A percentile compares a stretch with the other conserved stretches of the same genome.
phyloP scores from a whole-genome alignment of 2,113 vertebrate species.

The Muntiacus muntjak region DNA sequence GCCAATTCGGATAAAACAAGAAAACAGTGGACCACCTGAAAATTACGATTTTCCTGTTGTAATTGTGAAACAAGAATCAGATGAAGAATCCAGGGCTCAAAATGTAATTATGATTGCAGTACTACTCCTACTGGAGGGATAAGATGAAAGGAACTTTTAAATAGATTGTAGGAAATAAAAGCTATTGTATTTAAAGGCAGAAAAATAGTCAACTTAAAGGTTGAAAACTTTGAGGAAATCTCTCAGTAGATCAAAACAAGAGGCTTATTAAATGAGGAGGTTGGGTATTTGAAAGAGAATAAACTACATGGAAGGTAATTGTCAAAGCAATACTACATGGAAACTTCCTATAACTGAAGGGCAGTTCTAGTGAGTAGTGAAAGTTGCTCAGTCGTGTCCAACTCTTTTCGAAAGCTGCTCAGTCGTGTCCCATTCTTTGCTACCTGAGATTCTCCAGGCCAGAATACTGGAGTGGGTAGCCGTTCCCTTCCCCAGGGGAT shows the following conservation, averaged over 20 bases:
- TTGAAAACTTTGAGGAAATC: neutral
- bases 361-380: neutral
- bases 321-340: neutral
- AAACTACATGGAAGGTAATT: neutral
- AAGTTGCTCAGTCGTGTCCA: neutral
- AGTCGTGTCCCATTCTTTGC: accelerated
- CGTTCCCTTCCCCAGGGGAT: neutral
- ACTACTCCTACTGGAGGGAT: neutral
- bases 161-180: neutral
- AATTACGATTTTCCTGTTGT: conserved; percentile 85
- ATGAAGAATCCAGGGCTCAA: conserved; percentile 79
- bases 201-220: neutral
- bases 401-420: neutral
- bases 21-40: conserved; percentile 78
- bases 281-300: neutral
- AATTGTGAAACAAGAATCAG: conserved; percentile 83
- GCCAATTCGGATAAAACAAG: conserved; percentile 85
- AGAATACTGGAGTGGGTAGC: neutral
- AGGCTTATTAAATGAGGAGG: neutral
- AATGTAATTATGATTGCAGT: conserved; percentile 77
- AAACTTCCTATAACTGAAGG: neutral
- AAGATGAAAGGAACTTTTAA: neutral
- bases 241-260: neutral
- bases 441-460: neutral
- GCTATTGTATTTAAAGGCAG: neutral